These are phyloP conservation scores for Standfussiana lucernea DNA, from an alignment of 2,888 invertebrate genomes.

Conservation along the genomic window DNA sequence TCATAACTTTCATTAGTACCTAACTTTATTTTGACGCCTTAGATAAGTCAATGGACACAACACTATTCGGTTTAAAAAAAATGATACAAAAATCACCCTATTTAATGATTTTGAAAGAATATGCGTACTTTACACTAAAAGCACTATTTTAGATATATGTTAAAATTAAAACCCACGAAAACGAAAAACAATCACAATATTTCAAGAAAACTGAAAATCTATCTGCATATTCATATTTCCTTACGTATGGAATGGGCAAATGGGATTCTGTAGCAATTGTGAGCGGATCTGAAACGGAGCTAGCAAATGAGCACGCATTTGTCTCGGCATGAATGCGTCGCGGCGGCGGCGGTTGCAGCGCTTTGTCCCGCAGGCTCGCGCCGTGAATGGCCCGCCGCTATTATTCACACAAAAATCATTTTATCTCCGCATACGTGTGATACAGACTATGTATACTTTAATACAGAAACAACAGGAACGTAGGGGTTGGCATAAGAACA, in stretches of 20 bases:
- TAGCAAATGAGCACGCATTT: constrained; percentile 81
- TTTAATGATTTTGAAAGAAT: background rate
- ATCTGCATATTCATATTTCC: constrained; percentile 43
- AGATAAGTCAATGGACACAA: too few species aligned
- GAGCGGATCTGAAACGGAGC: constrained; percentile 64
- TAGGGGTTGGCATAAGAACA: background rate
- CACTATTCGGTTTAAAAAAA: background rate
- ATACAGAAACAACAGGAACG: background rate
- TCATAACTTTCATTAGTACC: background rate
- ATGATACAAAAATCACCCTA: background rate
- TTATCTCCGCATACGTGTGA: constrained; percentile 52
- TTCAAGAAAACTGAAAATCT: constrained; percentile 38
- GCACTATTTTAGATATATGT: too few species aligned
- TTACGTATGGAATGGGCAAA: constrained; percentile 52
- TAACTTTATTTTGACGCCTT: background rate
- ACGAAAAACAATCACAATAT: constrained; percentile 9
- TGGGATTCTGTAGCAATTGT: constrained; percentile 61
- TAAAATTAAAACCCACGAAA: background rate
- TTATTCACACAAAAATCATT: constrained; percentile 65
- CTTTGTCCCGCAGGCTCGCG: constrained; percentile 66
- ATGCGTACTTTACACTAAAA: background rate
- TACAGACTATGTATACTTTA: background rate
- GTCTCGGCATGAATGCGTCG: constrained; percentile 75
- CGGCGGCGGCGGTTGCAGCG: constrained; percentile 58
- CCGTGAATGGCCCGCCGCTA: constrained; percentile 57